phyloP scores from a whole-genome alignment of 2,797 vertebrate species.

The Smutsia gigantea region DNA sequence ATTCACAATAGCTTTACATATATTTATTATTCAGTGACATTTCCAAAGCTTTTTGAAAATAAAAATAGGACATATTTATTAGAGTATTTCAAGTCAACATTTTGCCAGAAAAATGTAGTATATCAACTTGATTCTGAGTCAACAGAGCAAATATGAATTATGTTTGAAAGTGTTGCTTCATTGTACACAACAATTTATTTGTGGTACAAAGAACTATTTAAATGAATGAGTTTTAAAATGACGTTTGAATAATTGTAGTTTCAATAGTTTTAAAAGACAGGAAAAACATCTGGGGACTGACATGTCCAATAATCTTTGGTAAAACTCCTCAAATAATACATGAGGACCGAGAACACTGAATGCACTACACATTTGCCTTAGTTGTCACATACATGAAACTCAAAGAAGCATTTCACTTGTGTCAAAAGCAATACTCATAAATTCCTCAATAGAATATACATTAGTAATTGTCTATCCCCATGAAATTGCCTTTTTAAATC shows the following conservation, averaged over 20 bases:
- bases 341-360: neutral
- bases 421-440: neutral
- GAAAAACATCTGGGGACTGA: neutral
- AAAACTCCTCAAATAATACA: neutral
- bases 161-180: neutral
- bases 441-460: neutral
- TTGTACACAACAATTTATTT: slow-evolving; percentile 35
- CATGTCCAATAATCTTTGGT: neutral
- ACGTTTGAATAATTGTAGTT: slow-evolving; percentile 57
- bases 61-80: neutral
- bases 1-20: neutral
- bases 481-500: neutral
- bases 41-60: slow-evolving; percentile 2
- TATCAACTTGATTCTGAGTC: slow-evolving; percentile 49
- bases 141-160: slow-evolving; percentile 21
- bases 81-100: neutral
- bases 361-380: neutral
- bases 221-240: slow-evolving; percentile 62
- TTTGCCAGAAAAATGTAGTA: neutral
- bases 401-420: neutral
- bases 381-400: neutral
- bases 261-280: slow-evolving; percentile 56
- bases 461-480: neutral
- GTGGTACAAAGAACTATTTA: slow-evolving; percentile 42
- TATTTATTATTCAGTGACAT: slow-evolving; percentile 7